These are phyloP conservation scores for Andrena haemorrhoa DNA, from an alignment of 2,888 invertebrate species.

Conservation along the genomic window DNA sequence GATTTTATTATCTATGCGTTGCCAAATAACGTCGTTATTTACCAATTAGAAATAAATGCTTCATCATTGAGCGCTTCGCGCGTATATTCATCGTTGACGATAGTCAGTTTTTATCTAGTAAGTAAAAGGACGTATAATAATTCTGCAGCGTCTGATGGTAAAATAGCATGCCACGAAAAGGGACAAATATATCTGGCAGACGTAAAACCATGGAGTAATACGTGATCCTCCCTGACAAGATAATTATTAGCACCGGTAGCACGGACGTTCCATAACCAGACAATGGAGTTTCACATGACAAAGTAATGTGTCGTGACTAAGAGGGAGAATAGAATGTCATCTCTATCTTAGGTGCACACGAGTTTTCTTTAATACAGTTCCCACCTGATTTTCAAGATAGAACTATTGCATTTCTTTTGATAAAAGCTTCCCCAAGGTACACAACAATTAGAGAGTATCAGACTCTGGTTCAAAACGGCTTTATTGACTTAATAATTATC, in stretches of 20 bases:
- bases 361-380: too few species aligned
- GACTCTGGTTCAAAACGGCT: neutral
- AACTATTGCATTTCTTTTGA: neutral
- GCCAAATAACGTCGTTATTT: too few species aligned
- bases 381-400: neutral
- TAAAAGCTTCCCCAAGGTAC: neutral
- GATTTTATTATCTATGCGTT: too few species aligned
- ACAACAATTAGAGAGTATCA: neutral
- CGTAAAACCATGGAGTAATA: neutral
- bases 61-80: too few species aligned
- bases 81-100: too few species aligned
- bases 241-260: neutral
- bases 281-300: neutral
- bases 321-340: too few species aligned
- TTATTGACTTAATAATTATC: neutral
- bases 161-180: neutral
- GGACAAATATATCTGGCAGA: neutral
- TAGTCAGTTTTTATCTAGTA: too few species aligned
- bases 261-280: neutral
- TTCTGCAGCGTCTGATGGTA: neutral
- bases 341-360: too few species aligned
- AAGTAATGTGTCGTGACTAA: neutral
- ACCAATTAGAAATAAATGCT: too few species aligned
- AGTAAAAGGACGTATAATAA: neutral
- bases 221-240: neutral